Percentiles rank a stretch among this genome's conserved stretches.
Evolutionary conservation across 2,797 vertebrate genomes (phyloP).

Genomic region (Acestrorhynchus altus): DNA sequence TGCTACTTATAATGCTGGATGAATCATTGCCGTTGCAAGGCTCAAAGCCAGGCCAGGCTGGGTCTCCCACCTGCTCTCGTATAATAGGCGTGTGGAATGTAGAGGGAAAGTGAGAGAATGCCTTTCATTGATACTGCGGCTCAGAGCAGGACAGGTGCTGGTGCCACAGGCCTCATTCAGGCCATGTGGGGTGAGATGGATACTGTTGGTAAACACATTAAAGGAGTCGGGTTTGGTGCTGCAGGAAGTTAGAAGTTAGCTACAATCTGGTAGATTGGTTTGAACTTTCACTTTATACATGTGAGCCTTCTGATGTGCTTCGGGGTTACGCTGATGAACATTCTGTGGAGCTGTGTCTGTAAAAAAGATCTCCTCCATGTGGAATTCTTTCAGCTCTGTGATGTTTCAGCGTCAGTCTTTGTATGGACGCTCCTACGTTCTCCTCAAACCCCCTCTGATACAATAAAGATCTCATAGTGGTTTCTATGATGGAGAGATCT

Average conservation of each 20-base stretch:
- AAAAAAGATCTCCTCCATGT: neutral
- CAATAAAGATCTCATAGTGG: too few relatives aligned
- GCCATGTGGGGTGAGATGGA: slow-evolving; percentile 1
- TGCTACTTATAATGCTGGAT: slow-evolving; percentile 25
- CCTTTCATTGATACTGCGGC: slow-evolving; percentile 57
- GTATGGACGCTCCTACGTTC: too few relatives aligned
- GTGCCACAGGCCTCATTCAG: neutral
- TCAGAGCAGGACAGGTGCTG: slow-evolving; percentile 62
- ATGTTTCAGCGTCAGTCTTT: too few relatives aligned
- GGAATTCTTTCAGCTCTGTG: too few relatives aligned
- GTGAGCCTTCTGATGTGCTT: neutral
- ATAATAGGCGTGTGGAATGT: slow-evolving; percentile 64
- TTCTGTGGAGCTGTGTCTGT: neutral
- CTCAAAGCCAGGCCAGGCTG: slow-evolving; percentile 29
- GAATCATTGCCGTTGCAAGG: slow-evolving; percentile 15
- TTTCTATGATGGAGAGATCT: too few relatives aligned
- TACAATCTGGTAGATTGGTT: slow-evolving; percentile 43
- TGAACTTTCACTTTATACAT: slow-evolving; percentile 26
- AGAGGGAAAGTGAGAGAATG: slow-evolving; percentile 63
- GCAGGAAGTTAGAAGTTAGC: slow-evolving; percentile 30
- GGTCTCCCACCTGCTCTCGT: slow-evolving; percentile 66
- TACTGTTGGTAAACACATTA: slow-evolving; percentile 51
- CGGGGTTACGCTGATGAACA: neutral
- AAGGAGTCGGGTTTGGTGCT: slow-evolving; percentile 17
- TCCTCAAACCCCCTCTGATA: too few relatives aligned